phyloP scores from a whole-genome alignment of 2,113 vertebrate genomes.

The Periophthalmodon schlosseri region DNA sequence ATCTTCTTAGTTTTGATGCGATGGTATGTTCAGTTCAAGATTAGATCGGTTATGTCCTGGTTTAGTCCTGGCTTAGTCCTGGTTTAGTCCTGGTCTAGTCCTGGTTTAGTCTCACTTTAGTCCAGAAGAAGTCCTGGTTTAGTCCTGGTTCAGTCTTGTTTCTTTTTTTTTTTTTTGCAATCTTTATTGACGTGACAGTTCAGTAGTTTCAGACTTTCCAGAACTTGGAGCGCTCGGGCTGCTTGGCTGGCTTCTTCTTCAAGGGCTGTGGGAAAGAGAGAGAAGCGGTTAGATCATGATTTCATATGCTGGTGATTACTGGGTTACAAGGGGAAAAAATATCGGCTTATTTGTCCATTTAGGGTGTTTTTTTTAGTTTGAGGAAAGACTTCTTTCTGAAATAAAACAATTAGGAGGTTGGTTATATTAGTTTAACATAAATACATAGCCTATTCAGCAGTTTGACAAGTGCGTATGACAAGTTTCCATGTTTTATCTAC shows the following conservation, averaged over 20 bases:
- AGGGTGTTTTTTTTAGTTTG: not conserved
- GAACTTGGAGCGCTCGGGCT: slow-evolving; percentile 65
- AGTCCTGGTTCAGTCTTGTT: slow-evolving; percentile 56
- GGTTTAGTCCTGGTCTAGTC: not conserved
- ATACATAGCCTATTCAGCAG: not conserved
- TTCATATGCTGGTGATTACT: not conserved
- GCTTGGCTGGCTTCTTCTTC: slow-evolving; percentile 59
- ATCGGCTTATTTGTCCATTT: not conserved
- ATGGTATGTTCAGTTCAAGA: slow-evolving; percentile 19
- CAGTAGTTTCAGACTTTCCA: slow-evolving; percentile 77
- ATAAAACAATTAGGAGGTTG: not conserved
- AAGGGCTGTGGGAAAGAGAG: slow-evolving; percentile 59
- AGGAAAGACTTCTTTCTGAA: not conserved
- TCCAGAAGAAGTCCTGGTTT: slow-evolving; percentile 60
- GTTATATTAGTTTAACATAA: not conserved
- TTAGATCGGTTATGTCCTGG: not conserved
- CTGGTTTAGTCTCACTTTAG: slow-evolving; percentile 15
- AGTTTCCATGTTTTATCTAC: no score
- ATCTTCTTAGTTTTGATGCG: slow-evolving; percentile 24
- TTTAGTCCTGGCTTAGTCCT: not conserved
- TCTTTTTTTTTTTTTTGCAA: slow-evolving; percentile 10
- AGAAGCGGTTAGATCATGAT: slow-evolving; percentile 6
- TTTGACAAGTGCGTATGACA: not conserved
- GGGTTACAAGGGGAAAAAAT: not conserved
- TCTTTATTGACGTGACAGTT: slow-evolving; percentile 64